These are phyloP conservation scores for Hyaena hyaena DNA, from an alignment of 2,113 vertebrate species.

Conservation along the genomic window DNA sequence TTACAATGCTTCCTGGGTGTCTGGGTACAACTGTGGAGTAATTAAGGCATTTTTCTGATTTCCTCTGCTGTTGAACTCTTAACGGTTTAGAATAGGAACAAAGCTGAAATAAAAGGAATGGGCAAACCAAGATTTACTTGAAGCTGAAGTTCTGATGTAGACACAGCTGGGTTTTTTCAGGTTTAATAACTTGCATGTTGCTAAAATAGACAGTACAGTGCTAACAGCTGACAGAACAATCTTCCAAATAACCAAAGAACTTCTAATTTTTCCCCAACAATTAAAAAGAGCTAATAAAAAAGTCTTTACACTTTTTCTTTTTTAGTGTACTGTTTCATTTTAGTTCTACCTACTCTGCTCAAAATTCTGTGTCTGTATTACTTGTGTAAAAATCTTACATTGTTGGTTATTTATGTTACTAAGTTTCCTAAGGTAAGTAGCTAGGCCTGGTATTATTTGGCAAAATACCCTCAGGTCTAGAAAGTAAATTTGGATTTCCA, in stretches of 20 bases:
- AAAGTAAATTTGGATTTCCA: conserved; percentile 23
- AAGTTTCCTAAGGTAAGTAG: not conserved
- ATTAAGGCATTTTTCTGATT: not conserved
- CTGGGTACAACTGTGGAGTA: not conserved
- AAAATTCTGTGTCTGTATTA: not conserved
- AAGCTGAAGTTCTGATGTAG: not conserved
- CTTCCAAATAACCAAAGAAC: not conserved
- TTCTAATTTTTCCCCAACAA: not conserved
- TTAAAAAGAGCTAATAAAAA: not conserved
- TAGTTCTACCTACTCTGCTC: not conserved
- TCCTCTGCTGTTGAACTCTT: not conserved
- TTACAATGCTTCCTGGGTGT: not conserved
- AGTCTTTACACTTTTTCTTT: not conserved
- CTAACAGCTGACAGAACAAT: not conserved
- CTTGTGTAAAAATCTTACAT: not conserved
- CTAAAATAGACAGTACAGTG: not conserved
- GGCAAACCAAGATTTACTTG: not conserved
- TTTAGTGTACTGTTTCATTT: not conserved
- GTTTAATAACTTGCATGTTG: not conserved
- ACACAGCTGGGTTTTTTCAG: not conserved
- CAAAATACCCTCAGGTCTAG: conserved; percentile 13
- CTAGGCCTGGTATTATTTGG: not conserved
- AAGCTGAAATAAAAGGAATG: not conserved
- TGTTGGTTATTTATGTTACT: not conserved
- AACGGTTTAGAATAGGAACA: not conserved